Conservation (phyloP, 2,888 invertebrate species). For the Latheticus oryzae region DNA sequence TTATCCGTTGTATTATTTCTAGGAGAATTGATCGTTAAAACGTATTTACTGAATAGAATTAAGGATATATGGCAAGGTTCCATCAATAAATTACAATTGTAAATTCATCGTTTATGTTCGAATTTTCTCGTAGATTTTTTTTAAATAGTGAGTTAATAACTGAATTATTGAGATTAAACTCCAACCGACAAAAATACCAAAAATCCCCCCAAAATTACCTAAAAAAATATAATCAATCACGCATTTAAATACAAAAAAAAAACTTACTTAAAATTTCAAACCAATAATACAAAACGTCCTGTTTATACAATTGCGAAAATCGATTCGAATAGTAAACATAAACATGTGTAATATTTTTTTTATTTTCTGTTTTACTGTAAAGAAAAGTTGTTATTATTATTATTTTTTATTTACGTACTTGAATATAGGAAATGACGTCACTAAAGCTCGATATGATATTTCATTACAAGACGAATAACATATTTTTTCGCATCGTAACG, state of each 20-base stretch:
- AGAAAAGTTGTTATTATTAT: not conserved
- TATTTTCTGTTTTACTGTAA: not conserved
- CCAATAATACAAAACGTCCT: constrained; percentile 23
- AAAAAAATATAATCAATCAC: constrained; percentile 14
- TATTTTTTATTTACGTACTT: not conserved
- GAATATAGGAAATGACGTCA: not conserved
- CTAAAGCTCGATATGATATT: constrained; percentile 7
- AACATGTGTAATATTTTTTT: not conserved
- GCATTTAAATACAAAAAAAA: not conserved
- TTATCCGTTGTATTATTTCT: constrained; percentile 38
- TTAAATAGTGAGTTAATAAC: too few relatives aligned
- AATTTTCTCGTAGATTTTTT: too few relatives aligned
- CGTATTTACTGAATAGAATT: constrained; percentile 3
- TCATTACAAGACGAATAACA: constrained; percentile 19
- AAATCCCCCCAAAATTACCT: constrained; percentile 26
- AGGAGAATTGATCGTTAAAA: constrained; percentile 30
- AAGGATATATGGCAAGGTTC: too few relatives aligned
- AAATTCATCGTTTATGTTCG: too few relatives aligned
- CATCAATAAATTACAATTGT: too few relatives aligned
- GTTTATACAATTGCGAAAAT: constrained; percentile 16
- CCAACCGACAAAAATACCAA: constrained; percentile 11
- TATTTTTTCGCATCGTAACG: constrained; percentile 9
- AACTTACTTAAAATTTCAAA: constrained; percentile 22
- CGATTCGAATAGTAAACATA: constrained; percentile 4
- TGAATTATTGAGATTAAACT: constrained; percentile 14